Conservation (phyloP, 1,140 invertebrate species). For the Charaxes varanes region DNA sequence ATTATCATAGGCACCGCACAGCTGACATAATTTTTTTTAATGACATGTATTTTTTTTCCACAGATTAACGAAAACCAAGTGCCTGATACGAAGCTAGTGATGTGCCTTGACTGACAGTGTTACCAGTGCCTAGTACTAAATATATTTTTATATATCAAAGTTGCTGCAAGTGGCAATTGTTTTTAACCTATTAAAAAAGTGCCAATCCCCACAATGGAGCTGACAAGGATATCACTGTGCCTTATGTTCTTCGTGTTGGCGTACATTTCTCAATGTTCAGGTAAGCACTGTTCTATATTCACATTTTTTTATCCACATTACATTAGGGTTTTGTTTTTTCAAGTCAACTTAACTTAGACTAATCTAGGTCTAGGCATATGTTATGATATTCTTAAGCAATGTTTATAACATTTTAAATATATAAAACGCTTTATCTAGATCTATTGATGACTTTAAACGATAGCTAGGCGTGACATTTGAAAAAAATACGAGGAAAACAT, state of each 20-base stretch:
- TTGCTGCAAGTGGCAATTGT: conserved; percentile 1
- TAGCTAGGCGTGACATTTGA: too few relatives aligned
- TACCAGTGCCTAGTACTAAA: conserved; percentile 28
- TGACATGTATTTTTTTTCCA: conserved; percentile 26
- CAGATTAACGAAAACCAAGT: conserved; percentile 44
- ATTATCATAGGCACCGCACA: too few relatives aligned
- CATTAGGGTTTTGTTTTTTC: too few relatives aligned
- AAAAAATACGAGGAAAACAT: too few relatives aligned
- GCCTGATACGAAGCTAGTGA: conserved; percentile 44
- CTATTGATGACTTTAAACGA: too few relatives aligned
- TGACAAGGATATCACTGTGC: conserved; percentile 38
- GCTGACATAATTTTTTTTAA: neutral
- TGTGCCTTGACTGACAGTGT: conserved; percentile 54
- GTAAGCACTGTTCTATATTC: too few relatives aligned
- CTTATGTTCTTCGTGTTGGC: conserved; percentile 38
- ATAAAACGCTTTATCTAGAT: too few relatives aligned
- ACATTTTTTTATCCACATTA: too few relatives aligned
- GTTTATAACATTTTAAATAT: too few relatives aligned
- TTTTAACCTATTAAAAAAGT: conserved; percentile 17
- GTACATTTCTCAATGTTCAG: conserved; percentile 46
- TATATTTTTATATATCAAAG: conserved; percentile 21
- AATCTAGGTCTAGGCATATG: too few relatives aligned
- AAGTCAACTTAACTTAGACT: too few relatives aligned
- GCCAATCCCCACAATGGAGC: conserved; percentile 43
- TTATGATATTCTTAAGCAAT: too few relatives aligned